Evolutionary conservation across 2,797 vertebrate species (phyloP).

Genomic region (Acrocephalus scirpaceus): DNA sequence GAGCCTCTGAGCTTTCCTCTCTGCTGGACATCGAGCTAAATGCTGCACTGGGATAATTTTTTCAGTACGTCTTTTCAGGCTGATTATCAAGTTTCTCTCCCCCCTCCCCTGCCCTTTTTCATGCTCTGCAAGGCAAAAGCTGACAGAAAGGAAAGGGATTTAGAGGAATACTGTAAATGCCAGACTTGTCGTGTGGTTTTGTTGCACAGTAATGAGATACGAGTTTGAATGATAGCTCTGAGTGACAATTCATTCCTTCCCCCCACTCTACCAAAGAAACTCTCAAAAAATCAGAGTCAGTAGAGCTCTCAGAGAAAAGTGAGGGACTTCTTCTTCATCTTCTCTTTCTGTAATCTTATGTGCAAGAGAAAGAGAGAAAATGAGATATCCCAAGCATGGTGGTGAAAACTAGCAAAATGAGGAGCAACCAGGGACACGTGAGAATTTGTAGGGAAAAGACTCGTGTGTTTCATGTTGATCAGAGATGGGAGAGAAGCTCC

Average conservation of each 20-base stretch:
- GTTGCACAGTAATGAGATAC: neutral
- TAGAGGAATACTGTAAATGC: neutral
- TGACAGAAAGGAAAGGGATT: neutral
- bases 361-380: neutral
- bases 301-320: neutral
- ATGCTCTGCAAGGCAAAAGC: neutral
- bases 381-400: neutral
- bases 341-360: neutral
- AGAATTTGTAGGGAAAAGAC: neutral
- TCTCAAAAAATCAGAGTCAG: neutral
- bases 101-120: neutral
- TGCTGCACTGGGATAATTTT: neutral
- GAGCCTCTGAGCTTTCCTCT: neutral
- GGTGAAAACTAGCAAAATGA: neutral
- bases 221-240: neutral
- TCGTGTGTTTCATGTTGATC: neutral
- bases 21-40: neutral
- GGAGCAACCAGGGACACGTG: fast-evolving
- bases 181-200: neutral
- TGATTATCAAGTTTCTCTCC: neutral
- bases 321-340: neutral
- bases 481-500: neutral
- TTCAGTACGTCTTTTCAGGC: neutral
- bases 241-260: neutral
- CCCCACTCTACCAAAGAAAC: neutral